A percentile compares a stretch with the other conserved stretches of the same genome.
These are phyloP conservation scores for Apeira syringaria DNA, from an alignment of 2,888 invertebrate genomes.

Conservation along the genomic window DNA sequence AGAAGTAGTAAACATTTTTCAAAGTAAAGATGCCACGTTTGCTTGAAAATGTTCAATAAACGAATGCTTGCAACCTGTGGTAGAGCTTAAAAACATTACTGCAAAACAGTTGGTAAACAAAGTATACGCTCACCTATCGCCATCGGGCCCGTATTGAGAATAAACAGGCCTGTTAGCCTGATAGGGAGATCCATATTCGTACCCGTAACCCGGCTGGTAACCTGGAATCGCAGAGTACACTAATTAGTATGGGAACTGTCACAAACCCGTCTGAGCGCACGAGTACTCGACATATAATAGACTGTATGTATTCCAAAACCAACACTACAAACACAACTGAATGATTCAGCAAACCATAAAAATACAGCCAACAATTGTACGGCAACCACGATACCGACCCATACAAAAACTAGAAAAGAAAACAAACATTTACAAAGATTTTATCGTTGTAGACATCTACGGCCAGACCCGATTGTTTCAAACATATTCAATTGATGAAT, in stretches of 20 bases:
- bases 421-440: neutral
- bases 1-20: too few species aligned
- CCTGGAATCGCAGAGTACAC: constrained; percentile 61
- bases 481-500: too few species aligned
- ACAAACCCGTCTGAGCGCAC: neutral
- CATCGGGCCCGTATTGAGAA: constrained; percentile 89
- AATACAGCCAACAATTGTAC: constrained; percentile 1
- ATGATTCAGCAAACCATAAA: constrained; percentile 9
- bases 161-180: constrained; percentile 91
- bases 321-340: constrained; percentile 1
- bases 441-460: too few species aligned
- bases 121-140: constrained; percentile 82
- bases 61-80: too few species aligned
- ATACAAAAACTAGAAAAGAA: neutral
- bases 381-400: neutral
- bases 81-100: too few species aligned
- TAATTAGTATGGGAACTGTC: constrained; percentile 10
- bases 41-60: too few species aligned
- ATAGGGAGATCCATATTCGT: constrained; percentile 87
- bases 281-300: neutral
- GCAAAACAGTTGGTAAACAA: too few species aligned
- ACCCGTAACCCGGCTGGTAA: constrained; percentile 86
- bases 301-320: neutral
- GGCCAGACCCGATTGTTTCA: too few species aligned
- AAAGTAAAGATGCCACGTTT: too few species aligned